These are phyloP conservation scores for Sclerodermus sp. DNA, from an alignment of 2,888 invertebrate genomes.

Conservation along the genomic window DNA sequence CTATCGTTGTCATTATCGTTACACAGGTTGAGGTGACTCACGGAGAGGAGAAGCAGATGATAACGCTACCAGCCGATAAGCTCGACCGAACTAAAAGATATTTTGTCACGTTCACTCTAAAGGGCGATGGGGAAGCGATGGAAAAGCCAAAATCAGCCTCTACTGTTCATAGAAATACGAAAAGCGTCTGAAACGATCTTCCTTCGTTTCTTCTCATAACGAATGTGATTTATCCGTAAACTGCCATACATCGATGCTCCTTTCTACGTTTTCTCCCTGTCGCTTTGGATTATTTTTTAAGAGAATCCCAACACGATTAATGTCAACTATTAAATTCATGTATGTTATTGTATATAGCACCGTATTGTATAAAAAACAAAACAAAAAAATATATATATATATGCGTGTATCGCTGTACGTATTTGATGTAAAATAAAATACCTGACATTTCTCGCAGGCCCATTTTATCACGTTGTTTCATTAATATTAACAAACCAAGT, in stretches of 20 bases:
- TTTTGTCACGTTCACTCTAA: conserved; percentile 90
- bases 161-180: conserved; percentile 40
- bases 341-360: no score
- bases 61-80: conserved; percentile 83
- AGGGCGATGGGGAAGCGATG: conserved; percentile 66
- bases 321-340: no score
- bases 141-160: conserved; percentile 53
- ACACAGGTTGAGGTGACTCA: conserved; percentile 74
- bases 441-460: no score
- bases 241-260: neutral
- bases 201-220: neutral
- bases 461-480: no score
- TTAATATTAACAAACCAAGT: no score
- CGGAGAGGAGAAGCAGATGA: conserved; percentile 82
- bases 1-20: neutral
- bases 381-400: no score
- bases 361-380: no score
- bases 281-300: no score
- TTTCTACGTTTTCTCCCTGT: no score
- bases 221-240: neutral
- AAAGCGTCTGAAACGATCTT: conserved; percentile 35
- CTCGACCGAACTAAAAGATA: conserved; percentile 88
- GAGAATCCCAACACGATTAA: no score
- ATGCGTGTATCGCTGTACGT: no score
- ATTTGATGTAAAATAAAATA: no score